Evolutionary conservation across 1,140 invertebrate genomes (phyloP), one percentile per base, ranked within the genome.

Genomic region (Schlechtendalia chinensis): DNA sequence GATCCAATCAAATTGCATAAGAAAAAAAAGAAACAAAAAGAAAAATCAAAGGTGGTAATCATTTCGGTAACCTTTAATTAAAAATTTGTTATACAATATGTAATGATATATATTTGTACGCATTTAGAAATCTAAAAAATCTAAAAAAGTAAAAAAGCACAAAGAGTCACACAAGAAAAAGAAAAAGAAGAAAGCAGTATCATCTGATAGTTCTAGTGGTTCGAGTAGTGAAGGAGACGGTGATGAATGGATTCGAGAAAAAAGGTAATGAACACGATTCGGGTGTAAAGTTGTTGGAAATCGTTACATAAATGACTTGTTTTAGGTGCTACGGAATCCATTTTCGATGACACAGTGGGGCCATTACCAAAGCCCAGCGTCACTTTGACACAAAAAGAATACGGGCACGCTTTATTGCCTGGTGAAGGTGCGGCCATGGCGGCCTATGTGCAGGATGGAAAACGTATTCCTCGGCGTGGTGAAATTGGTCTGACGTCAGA

Each of bases 381-480:
- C 3, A 90, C 91, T 24, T 85, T 94, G 0, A 91, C 91, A 39
- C 89, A 90, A 65, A 93, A 93, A 86, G 93, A 94, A 84, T 93
- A 94, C 87, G 95, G 95, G 12, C 94, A 94, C 85, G 96, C 96
- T 77, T 86, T 98, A 82, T 85, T 98, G 53, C 96, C 96, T 2
- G 96, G 96, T 83, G 96, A 98, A 90, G 96, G 96, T 86, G 95
- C 95, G 32, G 97, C 96, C 0, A 98, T 98, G 96, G 97, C 97
- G 59, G 95, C 97, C 11, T 99, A 94, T 86, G 97, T 99, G 14
- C 96, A 97, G 0, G 97, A 99, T 86, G 98, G 98, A 5, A 99
- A 99, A 87, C 89, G 98, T 72, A 99, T 99, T 84, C 98, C 98
- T 0, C 88, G 98, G 32, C 89, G 98, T 90, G 98, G 98, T 86